phyloP scores from a whole-genome alignment of 2,113 vertebrate species.

The Syrmaticus mikado region DNA sequence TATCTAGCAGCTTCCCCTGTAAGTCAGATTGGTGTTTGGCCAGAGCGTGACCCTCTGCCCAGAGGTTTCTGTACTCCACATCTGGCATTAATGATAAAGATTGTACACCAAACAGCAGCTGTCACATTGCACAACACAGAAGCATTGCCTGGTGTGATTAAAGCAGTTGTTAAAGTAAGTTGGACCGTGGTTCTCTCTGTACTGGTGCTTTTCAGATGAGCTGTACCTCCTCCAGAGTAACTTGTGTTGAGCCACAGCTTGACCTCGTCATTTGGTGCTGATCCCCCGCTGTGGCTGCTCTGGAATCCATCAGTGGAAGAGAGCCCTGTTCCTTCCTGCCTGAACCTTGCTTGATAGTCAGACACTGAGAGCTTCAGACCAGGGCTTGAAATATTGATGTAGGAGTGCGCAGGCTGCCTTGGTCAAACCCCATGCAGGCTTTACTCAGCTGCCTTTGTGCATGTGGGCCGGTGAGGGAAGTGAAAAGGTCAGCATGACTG shows the following conservation, averaged over 20 bases:
- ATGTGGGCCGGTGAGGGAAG: background rate
- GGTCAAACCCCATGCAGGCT: background rate
- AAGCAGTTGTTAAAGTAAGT: background rate
- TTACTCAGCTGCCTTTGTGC: background rate
- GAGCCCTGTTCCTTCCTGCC: background rate
- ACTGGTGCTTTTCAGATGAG: background rate
- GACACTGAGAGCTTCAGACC: background rate
- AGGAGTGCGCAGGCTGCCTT: background rate
- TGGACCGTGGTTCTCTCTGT: rapidly evolving
- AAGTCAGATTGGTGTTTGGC: background rate
- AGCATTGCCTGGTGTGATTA: background rate
- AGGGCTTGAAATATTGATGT: slow-evolving; percentile 11
- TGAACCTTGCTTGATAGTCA: background rate
- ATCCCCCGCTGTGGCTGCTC: background rate
- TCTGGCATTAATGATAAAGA: background rate
- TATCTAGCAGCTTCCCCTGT: background rate
- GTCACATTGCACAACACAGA: rapidly evolving
- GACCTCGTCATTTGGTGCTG: background rate
- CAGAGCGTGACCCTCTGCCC: background rate
- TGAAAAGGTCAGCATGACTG: background rate
- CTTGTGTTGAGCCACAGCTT: background rate
- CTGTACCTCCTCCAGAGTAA: background rate
- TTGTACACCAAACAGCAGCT: background rate
- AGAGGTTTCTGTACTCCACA: background rate
- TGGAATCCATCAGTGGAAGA: slow-evolving; percentile 8